A percentile compares a stretch with the other conserved stretches of the same genome.
phyloP scores from a whole-genome alignment of 2,888 invertebrate genomes.

The Bedellia somnulentella region DNA sequence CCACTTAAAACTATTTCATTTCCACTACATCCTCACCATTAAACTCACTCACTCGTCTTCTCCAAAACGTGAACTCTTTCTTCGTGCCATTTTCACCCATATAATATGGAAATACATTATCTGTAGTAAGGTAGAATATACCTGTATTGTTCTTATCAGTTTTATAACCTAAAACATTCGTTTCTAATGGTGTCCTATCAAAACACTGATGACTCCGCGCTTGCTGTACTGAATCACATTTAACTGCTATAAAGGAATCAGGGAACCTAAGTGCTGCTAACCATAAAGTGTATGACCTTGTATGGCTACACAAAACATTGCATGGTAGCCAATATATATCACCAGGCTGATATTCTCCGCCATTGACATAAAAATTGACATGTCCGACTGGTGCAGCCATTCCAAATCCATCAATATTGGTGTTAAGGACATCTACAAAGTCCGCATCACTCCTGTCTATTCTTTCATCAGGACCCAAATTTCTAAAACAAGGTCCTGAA shows the following conservation, averaged over 20 bases:
- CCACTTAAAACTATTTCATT: too few species aligned
- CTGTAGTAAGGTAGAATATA: conserved; percentile 18
- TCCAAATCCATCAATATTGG: conserved; percentile 15
- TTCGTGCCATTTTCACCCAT: conserved; percentile 27
- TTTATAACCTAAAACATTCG: conserved; percentile 15
- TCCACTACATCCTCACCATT: conserved; percentile 4
- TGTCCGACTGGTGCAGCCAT: conserved; percentile 13
- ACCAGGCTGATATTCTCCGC: conserved; percentile 14
- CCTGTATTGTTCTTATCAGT: conserved; percentile 16
- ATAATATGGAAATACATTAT: conserved; percentile 25
- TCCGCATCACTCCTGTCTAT: conserved; percentile 16
- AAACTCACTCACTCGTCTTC: not conserved
- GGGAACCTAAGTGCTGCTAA: conserved; percentile 15
- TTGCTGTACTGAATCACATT: conserved; percentile 19
- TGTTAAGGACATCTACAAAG: conserved; percentile 14
- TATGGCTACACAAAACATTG: conserved; percentile 16
- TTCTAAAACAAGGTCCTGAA: conserved; percentile 15
- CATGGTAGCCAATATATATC: conserved; percentile 15
- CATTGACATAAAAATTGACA: conserved; percentile 5
- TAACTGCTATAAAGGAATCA: conserved; percentile 15
- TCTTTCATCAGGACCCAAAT: conserved; percentile 13
- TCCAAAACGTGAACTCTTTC: conserved; percentile 22
- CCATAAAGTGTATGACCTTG: conserved; percentile 16
- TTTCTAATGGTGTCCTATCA: conserved; percentile 14
- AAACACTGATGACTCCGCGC: conserved; percentile 17